Evolutionary conservation across 2,113 vertebrate genomes (phyloP).

Genomic region (Oriolus oriolus): DNA sequence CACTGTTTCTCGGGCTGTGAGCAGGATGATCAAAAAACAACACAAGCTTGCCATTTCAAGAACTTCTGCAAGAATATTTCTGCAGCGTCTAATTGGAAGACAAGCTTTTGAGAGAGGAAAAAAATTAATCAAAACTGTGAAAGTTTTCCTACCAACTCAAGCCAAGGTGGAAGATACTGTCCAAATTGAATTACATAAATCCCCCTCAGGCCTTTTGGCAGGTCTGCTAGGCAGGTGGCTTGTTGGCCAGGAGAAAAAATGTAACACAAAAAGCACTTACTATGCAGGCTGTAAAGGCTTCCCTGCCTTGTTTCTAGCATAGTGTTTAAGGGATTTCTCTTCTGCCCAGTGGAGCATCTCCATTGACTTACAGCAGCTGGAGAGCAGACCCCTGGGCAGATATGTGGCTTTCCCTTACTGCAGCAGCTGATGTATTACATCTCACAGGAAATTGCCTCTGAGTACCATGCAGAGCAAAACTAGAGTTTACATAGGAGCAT

Average conservation of each 20-base stretch:
- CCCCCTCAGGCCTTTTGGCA: not conserved
- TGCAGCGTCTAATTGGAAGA: not conserved
- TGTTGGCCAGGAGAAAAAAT: not conserved
- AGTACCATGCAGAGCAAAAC: not conserved
- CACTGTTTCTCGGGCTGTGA: not conserved
- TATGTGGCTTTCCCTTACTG: not conserved
- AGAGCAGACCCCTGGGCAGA: not conserved
- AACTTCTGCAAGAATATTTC: not conserved
- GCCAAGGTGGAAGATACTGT: not conserved
- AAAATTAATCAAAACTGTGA: not conserved
- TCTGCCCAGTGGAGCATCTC: not conserved
- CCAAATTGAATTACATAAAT: not conserved
- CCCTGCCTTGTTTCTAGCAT: not conserved
- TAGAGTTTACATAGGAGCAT: not conserved
- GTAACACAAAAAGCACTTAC: not conserved
- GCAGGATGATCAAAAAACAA: not conserved
- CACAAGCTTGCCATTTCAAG: not conserved
- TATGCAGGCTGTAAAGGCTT: not conserved
- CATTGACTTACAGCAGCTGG: constrained; percentile 5
- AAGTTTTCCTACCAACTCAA: not conserved
- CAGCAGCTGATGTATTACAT: constrained; percentile 14
- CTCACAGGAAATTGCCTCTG: not conserved
- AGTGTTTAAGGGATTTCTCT: not conserved
- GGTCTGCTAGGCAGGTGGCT: not conserved
- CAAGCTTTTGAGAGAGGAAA: not conserved